Evolutionary conservation across 2,888 invertebrate species (phyloP).

Genomic region (Adelognathus sp.): DNA sequence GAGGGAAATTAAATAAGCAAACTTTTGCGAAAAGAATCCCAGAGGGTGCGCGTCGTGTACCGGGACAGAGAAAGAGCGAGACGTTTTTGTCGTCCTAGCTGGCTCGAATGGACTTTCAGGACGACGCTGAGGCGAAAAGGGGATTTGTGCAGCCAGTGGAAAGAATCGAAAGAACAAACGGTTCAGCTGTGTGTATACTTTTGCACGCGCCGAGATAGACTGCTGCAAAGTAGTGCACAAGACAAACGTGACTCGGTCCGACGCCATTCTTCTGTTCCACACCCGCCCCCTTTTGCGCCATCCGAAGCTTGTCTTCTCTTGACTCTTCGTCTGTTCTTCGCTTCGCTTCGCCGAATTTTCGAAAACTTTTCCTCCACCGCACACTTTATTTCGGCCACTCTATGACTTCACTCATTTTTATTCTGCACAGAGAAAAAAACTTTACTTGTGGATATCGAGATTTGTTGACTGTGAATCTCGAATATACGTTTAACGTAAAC

Average conservation of each 20-base stretch:
- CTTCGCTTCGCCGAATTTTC: slow-evolving; percentile 74
- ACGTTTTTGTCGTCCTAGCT: background rate
- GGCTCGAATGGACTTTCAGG: slow-evolving; percentile 44
- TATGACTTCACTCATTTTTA: background rate
- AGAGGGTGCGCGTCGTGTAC: slow-evolving; percentile 56
- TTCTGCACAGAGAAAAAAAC: too few relatives aligned
- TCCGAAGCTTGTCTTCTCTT: slow-evolving; percentile 65
- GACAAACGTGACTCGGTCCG: slow-evolving; percentile 77
- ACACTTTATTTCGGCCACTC: slow-evolving; percentile 44
- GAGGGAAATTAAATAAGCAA: slow-evolving; percentile 78
- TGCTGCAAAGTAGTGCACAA: slow-evolving; percentile 73
- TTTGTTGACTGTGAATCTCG: too few relatives aligned
- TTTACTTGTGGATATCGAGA: too few relatives aligned
- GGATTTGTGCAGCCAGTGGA: slow-evolving; percentile 70
- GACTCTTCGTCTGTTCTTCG: slow-evolving; percentile 66
- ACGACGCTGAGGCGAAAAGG: slow-evolving; percentile 43
- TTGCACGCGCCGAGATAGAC: slow-evolving; percentile 54
- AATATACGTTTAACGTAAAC: too few relatives aligned
- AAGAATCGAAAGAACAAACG: slow-evolving; percentile 78
- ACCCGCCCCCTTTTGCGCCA: slow-evolving; percentile 68
- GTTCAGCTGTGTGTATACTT: slow-evolving; percentile 41
- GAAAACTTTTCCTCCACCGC: slow-evolving; percentile 69
- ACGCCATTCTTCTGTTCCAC: slow-evolving; percentile 75
- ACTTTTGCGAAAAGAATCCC: slow-evolving; percentile 66
- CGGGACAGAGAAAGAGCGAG: background rate